These are phyloP conservation scores for Zaprionus lineosus DNA, from an alignment of 2,888 invertebrate species.

Conservation along the genomic window DNA sequence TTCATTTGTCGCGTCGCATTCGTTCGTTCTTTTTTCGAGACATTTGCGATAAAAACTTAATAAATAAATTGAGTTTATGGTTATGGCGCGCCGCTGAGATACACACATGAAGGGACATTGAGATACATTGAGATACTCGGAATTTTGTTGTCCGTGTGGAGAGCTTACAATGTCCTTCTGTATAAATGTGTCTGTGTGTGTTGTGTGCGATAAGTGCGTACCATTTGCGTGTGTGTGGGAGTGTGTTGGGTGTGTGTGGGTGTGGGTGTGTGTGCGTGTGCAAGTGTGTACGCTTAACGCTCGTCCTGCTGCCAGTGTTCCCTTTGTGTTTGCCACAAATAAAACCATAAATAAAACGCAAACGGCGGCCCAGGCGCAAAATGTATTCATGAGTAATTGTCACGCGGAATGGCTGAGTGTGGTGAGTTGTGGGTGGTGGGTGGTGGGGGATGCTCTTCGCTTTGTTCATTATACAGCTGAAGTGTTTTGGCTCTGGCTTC, in stretches of 20 bases:
- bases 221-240: constrained; percentile 5
- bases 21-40: constrained; percentile 47
- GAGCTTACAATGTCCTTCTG: constrained; percentile 35
- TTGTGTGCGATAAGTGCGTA: too few species aligned
- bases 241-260: background rate
- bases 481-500: constrained; percentile 31
- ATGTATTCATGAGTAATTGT: constrained; percentile 79
- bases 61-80: constrained; percentile 78
- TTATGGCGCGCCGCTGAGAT: constrained; percentile 60
- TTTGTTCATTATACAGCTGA: constrained; percentile 31
- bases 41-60: constrained; percentile 77
- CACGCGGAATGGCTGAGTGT: constrained; percentile 52
- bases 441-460: constrained; percentile 8
- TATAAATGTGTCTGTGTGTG: background rate
- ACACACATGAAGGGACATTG: constrained; percentile 6
- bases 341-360: constrained; percentile 78
- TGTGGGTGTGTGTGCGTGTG: background rate
- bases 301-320: constrained; percentile 17
- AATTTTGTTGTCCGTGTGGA: constrained; percentile 37
- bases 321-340: constrained; percentile 76
- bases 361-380: constrained; percentile 74
- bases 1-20: constrained; percentile 28
- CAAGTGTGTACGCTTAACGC: constrained; percentile 20
- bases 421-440: background rate
- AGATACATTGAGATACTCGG: constrained; percentile 28